Evolutionary conservation across 1,140 invertebrate species (phyloP), one percentile per base, ranked within the genome.

Genomic region (Bombus consobrinus): DNA sequence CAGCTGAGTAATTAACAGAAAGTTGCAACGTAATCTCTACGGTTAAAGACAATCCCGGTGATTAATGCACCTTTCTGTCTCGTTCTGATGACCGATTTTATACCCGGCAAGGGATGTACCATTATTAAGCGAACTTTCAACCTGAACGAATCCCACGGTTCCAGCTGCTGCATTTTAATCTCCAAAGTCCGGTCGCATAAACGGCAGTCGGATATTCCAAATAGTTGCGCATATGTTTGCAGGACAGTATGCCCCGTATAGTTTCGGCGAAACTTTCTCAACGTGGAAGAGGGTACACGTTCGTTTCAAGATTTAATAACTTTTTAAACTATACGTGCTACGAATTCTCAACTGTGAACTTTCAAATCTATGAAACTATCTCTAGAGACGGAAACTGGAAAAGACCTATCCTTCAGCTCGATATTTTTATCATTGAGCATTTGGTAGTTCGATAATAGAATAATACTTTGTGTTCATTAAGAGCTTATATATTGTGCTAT

Each of bases 101-200:
- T 32, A n/a, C 15, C 4, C 69, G 8, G n/a, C n/a, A 12, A 47
- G 73, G 39, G 66, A 59, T 28, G 37, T 15, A 12, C 12, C 22
- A 32, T 57, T 68, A 75, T 43, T 41, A 37, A 53, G 12, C 4
- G 41, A 77, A 77, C 34, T 83, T 57, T 68, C 62, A 39, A 69
- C 8, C 28, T 37, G 47, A 59, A 39, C 57, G 57, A 78, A 78
- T 78, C 25, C 39, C 37, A 2, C 15, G 15, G 71, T 64, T 41
- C 57, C 59, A 64, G 37, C 37, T 78, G 75, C 75, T 64, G 57
- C 57, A 64, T 78, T 78, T 78, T 78, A 78, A 78, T 78, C 75
- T 78, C 8, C 59, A 3, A 41, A 78, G 28, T 66, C 57, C 57
- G 25, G 37, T 39, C 59, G n/a, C 32, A 22, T 62, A 81, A 81